Base-by-base conservation (phyloP, 2,113 vertebrate genomes). In the Phoenicopterus ruber region DNA sequence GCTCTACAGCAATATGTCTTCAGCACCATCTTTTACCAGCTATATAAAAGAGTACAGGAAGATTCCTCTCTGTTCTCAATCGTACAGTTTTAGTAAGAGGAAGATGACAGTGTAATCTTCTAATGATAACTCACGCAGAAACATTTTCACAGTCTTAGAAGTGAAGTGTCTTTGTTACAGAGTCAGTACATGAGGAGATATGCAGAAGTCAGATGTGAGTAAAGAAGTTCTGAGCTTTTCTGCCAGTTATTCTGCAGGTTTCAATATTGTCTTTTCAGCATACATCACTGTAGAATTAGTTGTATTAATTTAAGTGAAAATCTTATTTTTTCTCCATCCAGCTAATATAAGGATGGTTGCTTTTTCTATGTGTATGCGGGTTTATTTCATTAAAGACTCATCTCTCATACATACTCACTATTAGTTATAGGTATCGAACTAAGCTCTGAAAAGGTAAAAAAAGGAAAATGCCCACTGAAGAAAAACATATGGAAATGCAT, bases 91-190 rank as follows among this genome's bases (percentile, higher is more conserved):
- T 72, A 87, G 58, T 79, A 95, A 91, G 40, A 95, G 46, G 67
- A 94, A 92, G 62, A 72, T 91, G 82, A 86, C 82, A 95, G 42
- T 72, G 24, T 82, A 86, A 91, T 91, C 86, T 96, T 94, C 38
- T 78, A 94, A 93, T 84, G 71, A 87, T 91, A 95, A 89, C 70
- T 95, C 73, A 84, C 4, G 6, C 47, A 82, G 82, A 95, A 93
- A 95, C 26, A 82, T 40, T 82, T 94, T 67, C 76, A 77, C 63
- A 69, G 40, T 82, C 34, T 92, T 80, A 55, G 20, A 46, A 95
- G 29, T 42, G 36, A 92, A 95, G 55, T 86, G n/a, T 66, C 84
- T 85, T 94, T 95, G 34, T 70, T 94, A 61, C 8, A 29, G 22
- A 91, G 83, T 38, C 38, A 72, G 82, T 81, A 95, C 95, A 86